phyloP scores from a whole-genome alignment of 2,888 invertebrate species.

The Phoenoteleia sp. region DNA sequence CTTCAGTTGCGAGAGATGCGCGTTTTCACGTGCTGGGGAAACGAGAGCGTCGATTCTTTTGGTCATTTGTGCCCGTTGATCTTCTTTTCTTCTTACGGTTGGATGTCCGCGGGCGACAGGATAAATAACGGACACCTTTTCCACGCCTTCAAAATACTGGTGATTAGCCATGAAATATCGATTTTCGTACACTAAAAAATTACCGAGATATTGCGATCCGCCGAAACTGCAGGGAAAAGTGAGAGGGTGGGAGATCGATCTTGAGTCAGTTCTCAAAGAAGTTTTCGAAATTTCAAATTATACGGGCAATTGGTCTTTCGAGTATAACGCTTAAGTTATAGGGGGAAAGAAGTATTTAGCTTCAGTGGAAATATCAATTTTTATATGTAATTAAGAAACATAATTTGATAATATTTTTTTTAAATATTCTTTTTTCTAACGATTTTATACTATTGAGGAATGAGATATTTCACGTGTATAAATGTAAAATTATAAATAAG shows the following conservation, averaged over 20 bases:
- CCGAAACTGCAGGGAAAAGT: conserved; percentile 71
- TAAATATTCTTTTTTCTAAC: too few species aligned
- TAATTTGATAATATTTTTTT: too few species aligned
- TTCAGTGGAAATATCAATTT: too few species aligned
- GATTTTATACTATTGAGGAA: too few species aligned
- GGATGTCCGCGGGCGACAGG: conserved; percentile 83
- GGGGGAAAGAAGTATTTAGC: too few species aligned
- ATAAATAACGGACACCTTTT: conserved; percentile 86
- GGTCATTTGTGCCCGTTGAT: conserved; percentile 47
- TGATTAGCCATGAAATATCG: conserved; percentile 87
- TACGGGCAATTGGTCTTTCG: conserved; percentile 8
- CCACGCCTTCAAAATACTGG: conserved; percentile 86
- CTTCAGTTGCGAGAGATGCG: too few species aligned
- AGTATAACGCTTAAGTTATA: conserved; percentile 12
- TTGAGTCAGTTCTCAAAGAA: conserved; percentile 35
- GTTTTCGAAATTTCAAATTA: conserved; percentile 51
- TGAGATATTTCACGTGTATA: too few species aligned
- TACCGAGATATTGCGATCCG: conserved; percentile 75
- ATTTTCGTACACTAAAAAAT: conserved; percentile 85
- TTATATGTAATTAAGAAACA: too few species aligned
- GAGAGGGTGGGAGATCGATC: conserved; percentile 65
- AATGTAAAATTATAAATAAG: too few species aligned
- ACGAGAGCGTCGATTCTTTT: conserved; percentile 19
- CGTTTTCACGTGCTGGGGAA: not conserved
- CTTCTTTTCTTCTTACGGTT: conserved; percentile 49